A percentile compares a stretch with the other conserved stretches of the same genome.
Evolutionary conservation across 2,113 vertebrate species (phyloP).

Genomic region (Delphinus delphis): DNA sequence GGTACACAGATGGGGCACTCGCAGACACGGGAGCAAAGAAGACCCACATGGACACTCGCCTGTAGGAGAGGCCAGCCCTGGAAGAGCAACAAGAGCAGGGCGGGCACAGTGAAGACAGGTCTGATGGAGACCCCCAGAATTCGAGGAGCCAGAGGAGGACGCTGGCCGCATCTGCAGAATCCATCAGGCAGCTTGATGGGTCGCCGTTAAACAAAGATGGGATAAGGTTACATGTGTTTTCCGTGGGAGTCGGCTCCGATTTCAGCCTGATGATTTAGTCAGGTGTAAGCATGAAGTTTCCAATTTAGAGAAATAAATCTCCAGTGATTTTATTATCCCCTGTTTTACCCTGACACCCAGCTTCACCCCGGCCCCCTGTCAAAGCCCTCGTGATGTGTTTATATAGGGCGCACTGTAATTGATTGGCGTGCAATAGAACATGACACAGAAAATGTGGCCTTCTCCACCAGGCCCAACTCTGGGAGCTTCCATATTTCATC

Average conservation of each 20-base stretch:
- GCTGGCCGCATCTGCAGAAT: constrained; percentile 93
- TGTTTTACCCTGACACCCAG: constrained; percentile 92
- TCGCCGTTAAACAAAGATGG: constrained; percentile 95
- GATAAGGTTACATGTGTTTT: constrained; percentile 95
- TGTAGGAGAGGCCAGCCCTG: constrained; percentile 6
- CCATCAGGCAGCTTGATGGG: constrained; percentile 93
- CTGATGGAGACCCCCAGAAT: constrained; percentile 85
- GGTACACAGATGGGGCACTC: background rate
- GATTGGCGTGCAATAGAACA: constrained; percentile 84
- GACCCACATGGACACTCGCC: background rate
- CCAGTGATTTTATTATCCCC: constrained; percentile 99
- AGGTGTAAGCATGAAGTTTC: constrained; percentile 99
- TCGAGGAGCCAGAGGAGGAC: constrained; percentile 80
- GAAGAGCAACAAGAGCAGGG: constrained; percentile 39
- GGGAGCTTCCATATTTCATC: constrained; percentile 84
- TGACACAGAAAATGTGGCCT: constrained; percentile 85
- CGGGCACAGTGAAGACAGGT: constrained; percentile 79
- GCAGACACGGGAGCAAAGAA: background rate
- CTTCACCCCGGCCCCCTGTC: constrained; percentile 90
- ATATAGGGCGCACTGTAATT: constrained; percentile 85
- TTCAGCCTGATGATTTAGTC: constrained; percentile 99
- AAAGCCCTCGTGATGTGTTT: constrained; percentile 89
- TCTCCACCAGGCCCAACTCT: constrained; percentile 68
- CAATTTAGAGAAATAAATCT: constrained; percentile 99
- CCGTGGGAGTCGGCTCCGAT: constrained; percentile 97